These are phyloP conservation scores for Rhyacophila brunnea DNA, from an alignment of 1,140 invertebrate genomes.

Conservation along the genomic window DNA sequence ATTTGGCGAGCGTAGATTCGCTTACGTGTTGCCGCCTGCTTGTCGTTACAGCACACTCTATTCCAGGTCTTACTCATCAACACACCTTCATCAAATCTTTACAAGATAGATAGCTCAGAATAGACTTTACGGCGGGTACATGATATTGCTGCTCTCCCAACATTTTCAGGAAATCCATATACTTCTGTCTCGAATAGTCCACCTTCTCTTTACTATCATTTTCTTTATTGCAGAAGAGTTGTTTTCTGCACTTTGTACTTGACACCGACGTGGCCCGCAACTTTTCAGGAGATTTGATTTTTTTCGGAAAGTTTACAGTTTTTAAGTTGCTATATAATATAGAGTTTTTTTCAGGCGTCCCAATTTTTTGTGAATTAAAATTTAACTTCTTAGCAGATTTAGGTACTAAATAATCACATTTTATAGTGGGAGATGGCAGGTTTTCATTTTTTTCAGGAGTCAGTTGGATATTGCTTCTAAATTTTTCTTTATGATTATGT, in stretches of 20 bases:
- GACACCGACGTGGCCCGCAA: background rate
- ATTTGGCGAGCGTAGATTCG: slow-evolving; percentile 38
- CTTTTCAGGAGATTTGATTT: slow-evolving; percentile 15
- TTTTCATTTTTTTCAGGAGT: slow-evolving; percentile 5
- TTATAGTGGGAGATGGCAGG: slow-evolving; percentile 7
- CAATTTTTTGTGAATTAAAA: slow-evolving; percentile 19
- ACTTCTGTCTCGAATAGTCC: slow-evolving; percentile 33
- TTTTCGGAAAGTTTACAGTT: slow-evolving; percentile 24
- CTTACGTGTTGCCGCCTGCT: slow-evolving; percentile 38
- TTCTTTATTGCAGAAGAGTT: slow-evolving; percentile 9
- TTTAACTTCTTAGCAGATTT: slow-evolving; percentile 9
- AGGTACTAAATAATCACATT: slow-evolving; percentile 5
- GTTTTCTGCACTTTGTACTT: slow-evolving; percentile 4
- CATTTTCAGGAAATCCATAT: slow-evolving; percentile 48
- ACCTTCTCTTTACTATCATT: no score
- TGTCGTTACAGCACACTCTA: slow-evolving; percentile 40
- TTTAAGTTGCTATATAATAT: slow-evolving; percentile 22
- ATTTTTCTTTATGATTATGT: no score
- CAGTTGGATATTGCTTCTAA: no score
- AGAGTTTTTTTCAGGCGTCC: slow-evolving; percentile 31
- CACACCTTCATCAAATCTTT: slow-evolving; percentile 47
- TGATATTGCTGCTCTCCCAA: slow-evolving; percentile 36
- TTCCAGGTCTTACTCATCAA: slow-evolving; percentile 45
- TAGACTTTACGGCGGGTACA: slow-evolving; percentile 42
- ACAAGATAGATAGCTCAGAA: slow-evolving; percentile 43